Percentiles rank a stretch among this genome's conserved stretches.
phyloP scores from a whole-genome alignment of 35 echinoderm and acorn worm species.

The Apostichopus parvimensis region DNA sequence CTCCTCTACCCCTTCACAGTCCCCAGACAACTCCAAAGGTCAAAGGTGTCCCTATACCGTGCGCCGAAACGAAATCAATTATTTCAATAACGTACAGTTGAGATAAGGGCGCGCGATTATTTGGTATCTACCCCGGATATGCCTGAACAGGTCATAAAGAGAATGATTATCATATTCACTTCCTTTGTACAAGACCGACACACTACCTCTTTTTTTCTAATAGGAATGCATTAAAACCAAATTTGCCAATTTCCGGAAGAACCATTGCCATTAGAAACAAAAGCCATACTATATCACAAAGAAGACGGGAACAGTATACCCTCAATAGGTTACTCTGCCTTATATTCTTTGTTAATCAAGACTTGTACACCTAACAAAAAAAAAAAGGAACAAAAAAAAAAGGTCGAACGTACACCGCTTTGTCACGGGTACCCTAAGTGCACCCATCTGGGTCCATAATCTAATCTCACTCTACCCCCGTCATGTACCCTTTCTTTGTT shows the following conservation, averaged over 20 bases:
- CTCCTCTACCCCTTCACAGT: no score
- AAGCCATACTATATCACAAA: neutral
- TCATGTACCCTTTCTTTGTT: constrained; percentile 29
- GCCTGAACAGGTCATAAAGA: neutral
- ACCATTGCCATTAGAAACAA: neutral
- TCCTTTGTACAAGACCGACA: neutral
- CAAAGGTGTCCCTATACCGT: no score
- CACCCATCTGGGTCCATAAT: constrained; percentile 43
- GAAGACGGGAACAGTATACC: neutral
- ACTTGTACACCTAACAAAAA: neutral
- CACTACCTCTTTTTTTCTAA: neutral
- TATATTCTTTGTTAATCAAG: constrained; percentile 18
- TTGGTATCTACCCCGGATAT: no score
- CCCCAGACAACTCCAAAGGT: no score
- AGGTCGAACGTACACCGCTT: neutral
- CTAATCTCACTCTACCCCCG: constrained; percentile 25
- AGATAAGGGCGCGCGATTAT: no score
- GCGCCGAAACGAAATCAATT: no score
- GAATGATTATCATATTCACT: neutral
- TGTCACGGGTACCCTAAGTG: constrained; percentile 3
- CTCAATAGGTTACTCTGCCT: neutral
- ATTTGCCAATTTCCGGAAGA: constrained; percentile 46
- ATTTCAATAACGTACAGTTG: no score
- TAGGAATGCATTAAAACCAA: constrained; percentile 39
- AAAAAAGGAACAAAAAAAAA: neutral